A percentile compares a stretch with the other conserved stretches of the same genome.
Evolutionary conservation across 1,140 invertebrate genomes (phyloP).

Genomic region (Penaeus chinensis): DNA sequence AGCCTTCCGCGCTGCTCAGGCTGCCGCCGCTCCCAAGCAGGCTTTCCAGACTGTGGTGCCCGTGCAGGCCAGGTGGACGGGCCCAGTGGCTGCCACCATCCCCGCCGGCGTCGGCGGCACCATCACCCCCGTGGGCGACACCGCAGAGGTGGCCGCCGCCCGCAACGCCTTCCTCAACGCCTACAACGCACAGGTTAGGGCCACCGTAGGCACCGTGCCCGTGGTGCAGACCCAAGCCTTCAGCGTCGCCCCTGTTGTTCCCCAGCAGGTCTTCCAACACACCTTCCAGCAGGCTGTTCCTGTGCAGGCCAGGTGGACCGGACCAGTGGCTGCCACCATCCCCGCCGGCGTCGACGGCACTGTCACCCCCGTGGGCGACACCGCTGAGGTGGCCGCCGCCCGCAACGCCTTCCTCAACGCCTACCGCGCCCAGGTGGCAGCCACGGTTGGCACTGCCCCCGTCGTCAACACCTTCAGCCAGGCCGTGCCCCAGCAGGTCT

Average conservation of each 20-base stretch:
- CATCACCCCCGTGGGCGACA: no score
- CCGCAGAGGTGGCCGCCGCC: no score
- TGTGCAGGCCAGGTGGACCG: constrained; percentile 14
- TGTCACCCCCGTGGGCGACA: constrained; percentile 46
- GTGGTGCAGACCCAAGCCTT: background rate
- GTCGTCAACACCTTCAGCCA: background rate
- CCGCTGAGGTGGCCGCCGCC: constrained; percentile 51
- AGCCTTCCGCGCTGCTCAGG: constrained; percentile 8
- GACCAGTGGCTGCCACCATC: constrained; percentile 53
- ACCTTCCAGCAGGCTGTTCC: constrained; percentile 5
- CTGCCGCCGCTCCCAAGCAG: constrained; percentile 15
- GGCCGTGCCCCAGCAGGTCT: background rate
- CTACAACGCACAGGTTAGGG: no score
- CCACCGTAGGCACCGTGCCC: no score
- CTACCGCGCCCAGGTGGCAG: constrained; percentile 21
- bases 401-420: constrained; percentile 32
- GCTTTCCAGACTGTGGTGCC: no score
- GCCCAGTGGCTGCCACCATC: no score
- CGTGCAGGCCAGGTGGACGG: no score
- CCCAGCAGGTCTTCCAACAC: background rate
- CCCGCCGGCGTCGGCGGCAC: no score
- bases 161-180: no score
- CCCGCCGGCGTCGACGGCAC: constrained; percentile 51
- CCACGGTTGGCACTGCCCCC: background rate
- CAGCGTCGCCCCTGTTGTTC: background rate